phyloP scores from a whole-genome alignment of 2,113 vertebrate genomes.

The Cebidichthys violaceus region DNA sequence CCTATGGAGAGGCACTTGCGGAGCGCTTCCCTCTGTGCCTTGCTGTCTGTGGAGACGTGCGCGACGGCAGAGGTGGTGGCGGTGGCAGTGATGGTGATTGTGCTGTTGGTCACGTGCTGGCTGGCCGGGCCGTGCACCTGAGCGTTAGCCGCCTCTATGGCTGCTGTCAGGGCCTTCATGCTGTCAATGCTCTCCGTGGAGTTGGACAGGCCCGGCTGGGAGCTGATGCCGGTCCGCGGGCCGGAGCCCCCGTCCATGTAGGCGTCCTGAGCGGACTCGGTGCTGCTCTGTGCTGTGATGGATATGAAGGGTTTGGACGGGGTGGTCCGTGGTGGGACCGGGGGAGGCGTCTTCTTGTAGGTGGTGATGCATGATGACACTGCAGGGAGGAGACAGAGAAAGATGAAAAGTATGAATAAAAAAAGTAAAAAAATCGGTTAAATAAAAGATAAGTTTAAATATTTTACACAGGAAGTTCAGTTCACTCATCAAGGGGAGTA shows the following conservation, averaged over 20 bases:
- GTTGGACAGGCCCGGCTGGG: slow-evolving; percentile 97
- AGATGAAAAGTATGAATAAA: background rate
- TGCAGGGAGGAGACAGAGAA: slow-evolving; percentile 66
- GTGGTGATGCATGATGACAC: slow-evolving; percentile 99
- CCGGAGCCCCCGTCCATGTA: slow-evolving; percentile 94
- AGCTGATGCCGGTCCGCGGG: slow-evolving; percentile 89
- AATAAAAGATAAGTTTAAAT: background rate
- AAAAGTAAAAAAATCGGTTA: background rate
- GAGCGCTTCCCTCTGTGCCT: slow-evolving; percentile 87
- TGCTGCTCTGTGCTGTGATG: slow-evolving; percentile 99
- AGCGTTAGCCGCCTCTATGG: slow-evolving; percentile 97
- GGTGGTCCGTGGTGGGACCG: slow-evolving; percentile 93
- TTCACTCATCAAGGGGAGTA: background rate
- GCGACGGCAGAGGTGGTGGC: slow-evolving; percentile 67
- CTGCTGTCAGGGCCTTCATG: slow-evolving; percentile 98
- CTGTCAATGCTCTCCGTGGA: slow-evolving; percentile 99
- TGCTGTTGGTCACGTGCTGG: slow-evolving; percentile 93
- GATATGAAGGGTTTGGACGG: slow-evolving; percentile 99
- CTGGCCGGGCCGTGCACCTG: slow-evolving; percentile 98
- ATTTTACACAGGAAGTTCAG: background rate
- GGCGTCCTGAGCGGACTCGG: slow-evolving; percentile 98
- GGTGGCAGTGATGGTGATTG: slow-evolving; percentile 82
- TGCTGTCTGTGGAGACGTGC: slow-evolving; percentile 54
- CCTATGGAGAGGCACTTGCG: slow-evolving; percentile 97
- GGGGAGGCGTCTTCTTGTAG: slow-evolving; percentile 99